A percentile compares a stretch with the other conserved stretches of the same genome.
Evolutionary conservation across 2,797 vertebrate genomes (phyloP).

Genomic region (Gobionotothen gibberifrons): DNA sequence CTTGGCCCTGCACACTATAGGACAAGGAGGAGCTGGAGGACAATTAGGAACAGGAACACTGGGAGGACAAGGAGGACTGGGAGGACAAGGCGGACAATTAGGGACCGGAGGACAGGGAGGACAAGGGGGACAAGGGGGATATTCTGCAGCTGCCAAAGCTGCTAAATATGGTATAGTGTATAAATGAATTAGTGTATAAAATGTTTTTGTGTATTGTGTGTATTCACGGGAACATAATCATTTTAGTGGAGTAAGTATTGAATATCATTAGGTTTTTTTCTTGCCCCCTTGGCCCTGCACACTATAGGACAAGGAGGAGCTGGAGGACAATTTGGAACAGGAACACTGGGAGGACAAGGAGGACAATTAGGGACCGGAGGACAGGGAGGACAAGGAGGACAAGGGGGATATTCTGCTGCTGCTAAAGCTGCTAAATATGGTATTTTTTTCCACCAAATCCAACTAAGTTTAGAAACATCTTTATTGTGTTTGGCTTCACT

Average conservation of each 20-base stretch:
- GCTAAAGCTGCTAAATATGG: constrained; percentile 66
- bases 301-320: neutral
- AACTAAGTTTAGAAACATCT: no score
- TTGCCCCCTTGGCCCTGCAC: neutral
- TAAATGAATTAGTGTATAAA: neutral
- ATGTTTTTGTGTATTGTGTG: neutral
- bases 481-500: no score
- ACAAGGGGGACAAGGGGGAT: constrained; percentile 41
- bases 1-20: constrained; percentile 17
- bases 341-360: constrained; percentile 9
- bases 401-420: constrained; percentile 47
- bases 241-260: neutral
- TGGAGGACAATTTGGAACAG: constrained; percentile 21
- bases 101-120: constrained; percentile 21
- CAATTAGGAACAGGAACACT: neutral
- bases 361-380: neutral
- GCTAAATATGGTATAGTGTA: constrained; percentile 50
- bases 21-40: constrained; percentile 24
- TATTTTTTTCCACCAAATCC: no score
- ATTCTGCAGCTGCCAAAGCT: constrained; percentile 63
- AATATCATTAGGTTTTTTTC: neutral
- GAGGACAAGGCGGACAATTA: neutral
- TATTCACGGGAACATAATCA: neutral
- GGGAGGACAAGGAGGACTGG: neutral
- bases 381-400: constrained; percentile 34